Percentiles rank a stretch among this genome's conserved stretches.
Evolutionary conservation across 2,113 vertebrate species (phyloP).

Genomic region (Triplophysa siluroides): DNA sequence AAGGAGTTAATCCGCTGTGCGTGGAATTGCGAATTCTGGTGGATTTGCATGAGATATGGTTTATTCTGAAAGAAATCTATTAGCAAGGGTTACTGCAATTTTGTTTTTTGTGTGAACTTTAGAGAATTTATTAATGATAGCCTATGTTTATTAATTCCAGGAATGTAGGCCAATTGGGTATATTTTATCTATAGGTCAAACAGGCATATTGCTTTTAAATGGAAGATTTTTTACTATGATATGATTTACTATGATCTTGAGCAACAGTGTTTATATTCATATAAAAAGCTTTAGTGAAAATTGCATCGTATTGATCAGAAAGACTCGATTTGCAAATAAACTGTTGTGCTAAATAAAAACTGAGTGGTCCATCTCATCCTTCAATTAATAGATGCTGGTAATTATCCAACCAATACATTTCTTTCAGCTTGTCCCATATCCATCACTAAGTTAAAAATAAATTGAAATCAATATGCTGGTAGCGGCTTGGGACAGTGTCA

Average conservation of each 20-base stretch:
- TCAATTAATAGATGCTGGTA: constrained; percentile 79
- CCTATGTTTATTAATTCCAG: no score
- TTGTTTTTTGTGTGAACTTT: no score
- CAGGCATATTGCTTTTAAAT: no score
- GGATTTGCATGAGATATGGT: constrained; percentile 35
- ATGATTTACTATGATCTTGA: neutral
- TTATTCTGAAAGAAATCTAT: constrained; percentile 20
- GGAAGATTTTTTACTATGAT: no score
- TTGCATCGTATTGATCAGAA: constrained; percentile 46
- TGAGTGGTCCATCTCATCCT: constrained; percentile 75
- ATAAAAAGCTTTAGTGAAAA: constrained; percentile 1
- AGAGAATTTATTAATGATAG: no score
- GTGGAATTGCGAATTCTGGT: constrained; percentile 21
- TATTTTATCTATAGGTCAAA: no score
- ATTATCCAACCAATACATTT: constrained; percentile 76
- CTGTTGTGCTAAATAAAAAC: constrained; percentile 76
- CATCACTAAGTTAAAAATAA: constrained; percentile 83
- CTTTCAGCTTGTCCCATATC: constrained; percentile 76
- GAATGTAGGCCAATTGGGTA: no score
- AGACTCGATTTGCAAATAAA: constrained; percentile 69
- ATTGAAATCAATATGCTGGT: constrained; percentile 78
- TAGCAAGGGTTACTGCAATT: neutral
- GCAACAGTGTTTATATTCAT: neutral
- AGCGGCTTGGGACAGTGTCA: constrained; percentile 70
- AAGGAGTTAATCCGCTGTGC: constrained; percentile 43